Evolutionary conservation across 2,113 vertebrate genomes (phyloP).

Genomic region (Bombycilla garrulus): DNA sequence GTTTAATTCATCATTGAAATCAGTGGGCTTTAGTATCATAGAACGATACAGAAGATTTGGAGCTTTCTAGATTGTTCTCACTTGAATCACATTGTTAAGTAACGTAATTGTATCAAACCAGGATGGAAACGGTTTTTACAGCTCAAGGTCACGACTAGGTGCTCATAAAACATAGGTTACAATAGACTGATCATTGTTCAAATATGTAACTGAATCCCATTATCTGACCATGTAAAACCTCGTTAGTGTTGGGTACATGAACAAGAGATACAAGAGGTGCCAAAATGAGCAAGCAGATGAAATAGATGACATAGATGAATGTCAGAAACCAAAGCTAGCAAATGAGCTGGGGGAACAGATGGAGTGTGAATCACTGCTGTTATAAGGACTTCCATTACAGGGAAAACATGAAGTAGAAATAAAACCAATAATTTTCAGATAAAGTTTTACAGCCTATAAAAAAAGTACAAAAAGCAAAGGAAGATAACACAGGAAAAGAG

Average conservation of each 20-base stretch:
- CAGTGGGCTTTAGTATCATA: not conserved
- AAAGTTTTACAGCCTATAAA: not conserved
- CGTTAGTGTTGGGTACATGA: not conserved
- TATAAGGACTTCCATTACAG: not conserved
- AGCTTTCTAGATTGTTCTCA: not conserved
- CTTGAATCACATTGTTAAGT: not conserved
- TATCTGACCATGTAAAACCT: not conserved
- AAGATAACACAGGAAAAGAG: not conserved
- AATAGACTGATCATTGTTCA: not conserved
- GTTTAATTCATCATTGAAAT: constrained; percentile 16
- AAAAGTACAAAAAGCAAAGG: not conserved
- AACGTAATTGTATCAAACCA: not conserved
- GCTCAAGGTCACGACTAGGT: not conserved
- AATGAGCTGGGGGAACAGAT: constrained; percentile 27
- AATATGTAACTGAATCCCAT: not conserved
- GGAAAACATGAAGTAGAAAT: not conserved
- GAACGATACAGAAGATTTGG: not conserved
- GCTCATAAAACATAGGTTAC: not conserved
- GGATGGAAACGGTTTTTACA: not conserved
- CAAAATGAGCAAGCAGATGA: constrained; percentile 40
- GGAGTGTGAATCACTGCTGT: constrained; percentile 13
- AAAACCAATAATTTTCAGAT: not conserved
- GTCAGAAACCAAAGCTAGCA: constrained; percentile 17
- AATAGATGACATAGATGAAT: not conserved
- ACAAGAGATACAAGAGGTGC: not conserved